A percentile compares a stretch with the other conserved stretches of the same genome.
These are phyloP conservation scores for Onychomys arenicola DNA, from an alignment of 2,797 vertebrate genomes.

Conservation along the genomic window DNA sequence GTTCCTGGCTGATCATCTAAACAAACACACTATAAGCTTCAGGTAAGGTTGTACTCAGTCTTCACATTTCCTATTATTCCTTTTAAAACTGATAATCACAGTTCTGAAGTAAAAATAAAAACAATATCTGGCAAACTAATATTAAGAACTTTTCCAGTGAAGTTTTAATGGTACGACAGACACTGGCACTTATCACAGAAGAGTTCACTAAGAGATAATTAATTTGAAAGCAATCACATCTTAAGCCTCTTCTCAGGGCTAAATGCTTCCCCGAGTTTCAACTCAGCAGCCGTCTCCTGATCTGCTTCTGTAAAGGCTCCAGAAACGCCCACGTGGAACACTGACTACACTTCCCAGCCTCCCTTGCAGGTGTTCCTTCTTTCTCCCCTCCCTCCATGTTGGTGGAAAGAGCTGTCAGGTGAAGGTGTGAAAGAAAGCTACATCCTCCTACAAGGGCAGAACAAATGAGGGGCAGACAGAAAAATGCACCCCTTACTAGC, in stretches of 20 bases:
- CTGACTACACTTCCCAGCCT: background rate
- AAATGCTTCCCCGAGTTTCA: background rate
- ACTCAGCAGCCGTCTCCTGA: background rate
- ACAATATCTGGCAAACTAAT: background rate
- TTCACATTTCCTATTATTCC: background rate
- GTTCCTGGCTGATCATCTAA: background rate
- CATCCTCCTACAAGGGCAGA: background rate
- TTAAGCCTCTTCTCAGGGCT: background rate
- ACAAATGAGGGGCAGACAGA: background rate
- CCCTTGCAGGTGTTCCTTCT: background rate
- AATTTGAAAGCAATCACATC: background rate
- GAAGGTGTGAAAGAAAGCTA: background rate
- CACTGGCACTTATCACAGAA: background rate
- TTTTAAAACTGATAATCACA: background rate
- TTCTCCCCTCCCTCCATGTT: background rate
- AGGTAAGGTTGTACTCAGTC: background rate
- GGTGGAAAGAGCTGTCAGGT: background rate
- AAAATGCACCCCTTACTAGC: background rate
- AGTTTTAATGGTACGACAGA: background rate
- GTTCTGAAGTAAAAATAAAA: conserved; percentile 1
- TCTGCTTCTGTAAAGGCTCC: background rate
- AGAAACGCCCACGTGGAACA: background rate
- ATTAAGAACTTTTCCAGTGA: background rate
- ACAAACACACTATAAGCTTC: background rate
- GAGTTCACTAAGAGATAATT: background rate